Evolutionary conservation across 2,888 invertebrate species (phyloP).

Genomic region (Drepanosiphum platanoidis): DNA sequence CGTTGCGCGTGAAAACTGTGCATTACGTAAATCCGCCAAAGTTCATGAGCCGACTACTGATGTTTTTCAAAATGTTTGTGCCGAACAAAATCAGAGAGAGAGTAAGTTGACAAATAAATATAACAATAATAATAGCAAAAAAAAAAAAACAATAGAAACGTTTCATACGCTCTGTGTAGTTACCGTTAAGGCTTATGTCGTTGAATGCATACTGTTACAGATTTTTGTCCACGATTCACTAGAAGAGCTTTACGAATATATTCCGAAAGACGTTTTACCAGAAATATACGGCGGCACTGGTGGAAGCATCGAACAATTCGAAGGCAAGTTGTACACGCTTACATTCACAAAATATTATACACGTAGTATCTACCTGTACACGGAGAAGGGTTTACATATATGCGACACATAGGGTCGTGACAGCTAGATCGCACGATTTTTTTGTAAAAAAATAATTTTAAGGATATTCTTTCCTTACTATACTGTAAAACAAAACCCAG

Average conservation of each 20-base stretch:
- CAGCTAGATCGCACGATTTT: background rate
- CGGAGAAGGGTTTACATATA: background rate
- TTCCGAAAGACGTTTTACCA: constrained; percentile 41
- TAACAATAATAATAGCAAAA: no score
- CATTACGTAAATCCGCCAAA: constrained; percentile 47
- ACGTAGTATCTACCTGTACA: background rate
- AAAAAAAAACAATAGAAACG: no score
- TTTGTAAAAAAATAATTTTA: background rate
- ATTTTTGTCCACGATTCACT: constrained; percentile 43
- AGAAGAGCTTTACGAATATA: constrained; percentile 17
- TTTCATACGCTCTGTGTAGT: background rate
- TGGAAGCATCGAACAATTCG: constrained; percentile 32
- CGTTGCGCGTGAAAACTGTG: constrained; percentile 24
- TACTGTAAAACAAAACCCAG: no score
- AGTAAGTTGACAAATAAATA: no score
- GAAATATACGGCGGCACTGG: constrained; percentile 17
- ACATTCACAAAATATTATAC: no score
- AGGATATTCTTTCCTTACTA: no score
- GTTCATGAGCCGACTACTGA: constrained; percentile 35
- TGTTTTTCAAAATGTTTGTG: constrained; percentile 47
- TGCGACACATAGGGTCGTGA: no score
- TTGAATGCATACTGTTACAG: no score
- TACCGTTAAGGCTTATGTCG: background rate
- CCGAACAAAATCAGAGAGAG: constrained; percentile 44
- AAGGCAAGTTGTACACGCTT: background rate